A percentile compares a stretch with the other conserved stretches of the same genome.
These are phyloP conservation scores for Dryas iulia DNA, from an alignment of 1,140 invertebrate species.

Conservation along the genomic window DNA sequence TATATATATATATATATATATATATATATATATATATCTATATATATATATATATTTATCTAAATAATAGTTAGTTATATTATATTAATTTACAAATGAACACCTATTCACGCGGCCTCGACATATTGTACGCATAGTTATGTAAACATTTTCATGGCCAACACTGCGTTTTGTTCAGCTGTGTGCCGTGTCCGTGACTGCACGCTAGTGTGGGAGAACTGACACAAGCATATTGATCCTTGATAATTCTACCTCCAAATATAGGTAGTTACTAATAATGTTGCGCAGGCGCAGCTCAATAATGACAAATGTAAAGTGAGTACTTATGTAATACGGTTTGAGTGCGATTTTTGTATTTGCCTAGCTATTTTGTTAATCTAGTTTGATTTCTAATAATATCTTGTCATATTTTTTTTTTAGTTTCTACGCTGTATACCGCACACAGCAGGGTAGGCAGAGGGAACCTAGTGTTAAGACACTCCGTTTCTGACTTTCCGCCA, in stretches of 20 bases:
- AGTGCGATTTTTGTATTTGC: too few species aligned
- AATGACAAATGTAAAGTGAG: not conserved
- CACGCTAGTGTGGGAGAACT: conserved; percentile 37
- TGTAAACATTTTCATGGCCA: conserved; percentile 63
- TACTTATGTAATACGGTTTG: too few species aligned
- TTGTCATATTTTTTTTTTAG: too few species aligned
- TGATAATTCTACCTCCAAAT: conserved; percentile 48
- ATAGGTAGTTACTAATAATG: not conserved
- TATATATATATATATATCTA: too few species aligned
- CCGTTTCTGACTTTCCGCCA: too few species aligned
- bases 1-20: too few species aligned
- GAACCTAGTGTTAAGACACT: too few species aligned
- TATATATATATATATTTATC: too few species aligned
- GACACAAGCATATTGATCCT: conserved; percentile 46
- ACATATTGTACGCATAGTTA: conserved; percentile 48
- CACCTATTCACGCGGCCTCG: conserved; percentile 51
- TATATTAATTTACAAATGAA: conserved; percentile 51
- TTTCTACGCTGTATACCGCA: too few species aligned
- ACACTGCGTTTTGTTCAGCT: conserved; percentile 51
- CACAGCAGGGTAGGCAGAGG: too few species aligned
- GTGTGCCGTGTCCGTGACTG: conserved; percentile 46
- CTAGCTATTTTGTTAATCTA: too few species aligned
- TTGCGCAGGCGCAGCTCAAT: not conserved
- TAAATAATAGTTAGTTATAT: conserved; percentile 2
- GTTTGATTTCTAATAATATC: too few species aligned